Evolutionary conservation across 2,888 invertebrate genomes (phyloP), one percentile per base, ranked within the genome.

Genomic region (Mythimna lalbum): DNA sequence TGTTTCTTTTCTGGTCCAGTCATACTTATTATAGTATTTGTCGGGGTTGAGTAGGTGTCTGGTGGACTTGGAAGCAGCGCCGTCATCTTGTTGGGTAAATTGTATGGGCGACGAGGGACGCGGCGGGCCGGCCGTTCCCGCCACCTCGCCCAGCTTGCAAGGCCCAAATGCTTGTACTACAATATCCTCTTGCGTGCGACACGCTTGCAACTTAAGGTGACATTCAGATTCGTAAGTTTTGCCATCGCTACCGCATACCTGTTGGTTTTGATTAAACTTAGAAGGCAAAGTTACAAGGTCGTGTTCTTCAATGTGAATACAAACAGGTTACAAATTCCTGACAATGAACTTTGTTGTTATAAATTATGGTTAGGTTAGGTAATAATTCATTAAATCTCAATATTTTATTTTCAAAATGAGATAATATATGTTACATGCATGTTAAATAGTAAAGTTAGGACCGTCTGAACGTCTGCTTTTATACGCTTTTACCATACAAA

Each of bases 141-240:
- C 96, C 78, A 97, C 93, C 88, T 97, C 97, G 76, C 97, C 97
- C 84, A 97, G 96, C 95, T 97, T 97, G 92, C 98, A 98, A 73
- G 97, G 97, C 59, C 98, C 98, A 84, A 98, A 97, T 2, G 97
- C 97, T 92, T 97, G 97, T 7, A 98, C 97, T 39, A 97, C 97
- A 80, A 98, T 97, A 88, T 98, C 97, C 86, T 97, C 97, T 94
- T 98, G 98, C 88, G 97, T 96, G 86, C 97, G 97, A 94, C 99
- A 99, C 65, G 98, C 98, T 92, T 98, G 97, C 89, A 98, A 97
- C 85, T 97, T 97, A 77, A 98, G 96, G 89, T 97, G 97, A 90
- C 99, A 99, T 90, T 98, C 98, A 81, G 98, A 98, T 85, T 98
- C 96, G 92, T 98, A 98, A 73, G 98, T 98, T 93, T 97, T 97